phyloP scores from a whole-genome alignment of 1,140 invertebrate genomes.

The Neodiprion pinetum region DNA sequence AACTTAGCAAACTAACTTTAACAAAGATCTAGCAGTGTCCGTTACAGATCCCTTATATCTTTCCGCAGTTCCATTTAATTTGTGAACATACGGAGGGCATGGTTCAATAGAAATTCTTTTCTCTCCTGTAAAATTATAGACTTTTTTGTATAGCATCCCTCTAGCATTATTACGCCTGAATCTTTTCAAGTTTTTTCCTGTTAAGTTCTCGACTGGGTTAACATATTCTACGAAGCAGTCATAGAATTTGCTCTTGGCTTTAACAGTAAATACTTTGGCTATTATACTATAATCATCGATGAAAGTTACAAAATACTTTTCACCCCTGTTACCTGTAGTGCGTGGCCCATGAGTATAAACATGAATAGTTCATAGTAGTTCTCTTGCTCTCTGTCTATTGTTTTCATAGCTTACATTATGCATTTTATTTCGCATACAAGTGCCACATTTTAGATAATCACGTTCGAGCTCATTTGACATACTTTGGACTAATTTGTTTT shows the following conservation, averaged over 20 bases:
- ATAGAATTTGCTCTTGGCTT: constrained; percentile 42
- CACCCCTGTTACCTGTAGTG: constrained; percentile 38
- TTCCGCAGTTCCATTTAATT: constrained; percentile 50
- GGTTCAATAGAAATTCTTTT: constrained; percentile 44
- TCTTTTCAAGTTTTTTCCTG: constrained; percentile 41
- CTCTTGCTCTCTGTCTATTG: constrained; percentile 39
- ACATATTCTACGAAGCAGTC: constrained; percentile 34
- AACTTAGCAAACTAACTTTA: constrained; percentile 29
- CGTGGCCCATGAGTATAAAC: constrained; percentile 47
- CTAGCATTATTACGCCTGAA: constrained; percentile 53
- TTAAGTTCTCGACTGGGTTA: constrained; percentile 33
- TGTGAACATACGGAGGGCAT: constrained; percentile 49
- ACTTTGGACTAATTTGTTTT: constrained; percentile 35
- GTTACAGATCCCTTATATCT: constrained; percentile 45
- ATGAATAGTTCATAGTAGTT: constrained; percentile 45
- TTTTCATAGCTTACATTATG: constrained; percentile 51
- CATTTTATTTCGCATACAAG: constrained; percentile 22
- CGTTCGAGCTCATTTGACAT: constrained; percentile 28
- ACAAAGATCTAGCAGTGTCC: constrained; percentile 31
- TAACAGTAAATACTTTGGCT: constrained; percentile 38
- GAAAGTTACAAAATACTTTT: constrained; percentile 33
- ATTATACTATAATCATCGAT: constrained; percentile 48
- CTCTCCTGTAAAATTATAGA: constrained; percentile 27
- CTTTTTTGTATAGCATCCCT: constrained; percentile 43
- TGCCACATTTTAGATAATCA: constrained; percentile 33